phyloP scores from a whole-genome alignment of 2,888 invertebrate species.

The Celastrina argiolus region DNA sequence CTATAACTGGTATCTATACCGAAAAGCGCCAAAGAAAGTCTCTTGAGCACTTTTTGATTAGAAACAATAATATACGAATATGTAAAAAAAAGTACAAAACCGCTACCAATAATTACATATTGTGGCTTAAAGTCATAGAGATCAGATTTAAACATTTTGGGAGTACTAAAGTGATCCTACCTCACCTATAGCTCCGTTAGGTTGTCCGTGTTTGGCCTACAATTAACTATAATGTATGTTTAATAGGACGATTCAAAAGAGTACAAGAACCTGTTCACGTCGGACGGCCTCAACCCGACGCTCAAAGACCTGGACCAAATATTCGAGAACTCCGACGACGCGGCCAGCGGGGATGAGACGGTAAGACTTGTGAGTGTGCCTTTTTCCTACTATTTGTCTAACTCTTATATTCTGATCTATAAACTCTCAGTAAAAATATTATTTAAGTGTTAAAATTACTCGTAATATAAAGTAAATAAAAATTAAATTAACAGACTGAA shows the following conservation, averaged over 20 bases:
- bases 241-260: conserved; percentile 71
- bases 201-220: not conserved
- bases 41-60: too few relatives aligned
- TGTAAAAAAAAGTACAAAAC: too few relatives aligned
- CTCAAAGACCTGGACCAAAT: conserved; percentile 95
- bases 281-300: conserved; percentile 92
- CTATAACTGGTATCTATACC: too few relatives aligned
- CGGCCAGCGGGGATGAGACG: conserved; percentile 92
- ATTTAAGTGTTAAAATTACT: too few relatives aligned
- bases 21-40: too few relatives aligned
- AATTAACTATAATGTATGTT: not conserved
- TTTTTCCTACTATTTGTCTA: conserved; percentile 3
- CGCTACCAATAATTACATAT: too few relatives aligned
- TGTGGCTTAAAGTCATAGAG: too few relatives aligned
- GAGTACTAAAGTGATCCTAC: too few relatives aligned
- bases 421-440: not conserved
- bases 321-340: conserved; percentile 94
- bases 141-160: too few relatives aligned
- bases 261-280: conserved; percentile 88
- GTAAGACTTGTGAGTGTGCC: conserved; percentile 80
- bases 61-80: too few relatives aligned
- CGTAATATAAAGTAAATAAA: not conserved
- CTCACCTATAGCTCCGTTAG: too few relatives aligned
- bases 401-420: not conserved
- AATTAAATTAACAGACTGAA: not conserved